Conservation (phyloP, 2,797 vertebrate species). For the Brachyalestes nurse region DNA sequence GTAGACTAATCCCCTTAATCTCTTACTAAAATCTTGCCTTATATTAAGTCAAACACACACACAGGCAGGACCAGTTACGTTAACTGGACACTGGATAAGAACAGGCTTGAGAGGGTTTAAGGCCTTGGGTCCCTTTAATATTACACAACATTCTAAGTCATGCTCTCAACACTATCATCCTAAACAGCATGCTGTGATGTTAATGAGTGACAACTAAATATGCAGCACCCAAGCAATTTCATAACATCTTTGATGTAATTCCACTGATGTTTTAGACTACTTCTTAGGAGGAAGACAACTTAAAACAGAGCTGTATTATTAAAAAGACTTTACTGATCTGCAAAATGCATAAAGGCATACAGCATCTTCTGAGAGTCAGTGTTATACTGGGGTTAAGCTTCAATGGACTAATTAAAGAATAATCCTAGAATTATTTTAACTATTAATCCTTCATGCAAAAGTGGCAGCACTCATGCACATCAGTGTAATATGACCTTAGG, state of each 20-base stretch:
- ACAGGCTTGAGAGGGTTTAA: background rate
- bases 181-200: background rate
- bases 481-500: constrained; percentile 29
- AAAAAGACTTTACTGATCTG: background rate
- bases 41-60: background rate
- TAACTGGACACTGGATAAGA: constrained; percentile 1
- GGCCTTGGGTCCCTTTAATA: background rate
- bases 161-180: too few relatives aligned
- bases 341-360: background rate
- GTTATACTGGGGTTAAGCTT: background rate
- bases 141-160: background rate
- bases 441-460: background rate
- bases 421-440: background rate
- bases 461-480: background rate
- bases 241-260: background rate
- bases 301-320: background rate
- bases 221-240: background rate
- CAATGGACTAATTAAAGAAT: background rate
- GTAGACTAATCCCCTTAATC: background rate
- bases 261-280: background rate
- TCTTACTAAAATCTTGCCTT: background rate
- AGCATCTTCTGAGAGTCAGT: background rate
- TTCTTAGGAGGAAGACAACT: background rate
- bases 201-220: background rate
- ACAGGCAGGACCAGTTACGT: too few relatives aligned